phyloP scores from a whole-genome alignment of 2,888 invertebrate genomes.

The Scotopteryx bipunctaria region DNA sequence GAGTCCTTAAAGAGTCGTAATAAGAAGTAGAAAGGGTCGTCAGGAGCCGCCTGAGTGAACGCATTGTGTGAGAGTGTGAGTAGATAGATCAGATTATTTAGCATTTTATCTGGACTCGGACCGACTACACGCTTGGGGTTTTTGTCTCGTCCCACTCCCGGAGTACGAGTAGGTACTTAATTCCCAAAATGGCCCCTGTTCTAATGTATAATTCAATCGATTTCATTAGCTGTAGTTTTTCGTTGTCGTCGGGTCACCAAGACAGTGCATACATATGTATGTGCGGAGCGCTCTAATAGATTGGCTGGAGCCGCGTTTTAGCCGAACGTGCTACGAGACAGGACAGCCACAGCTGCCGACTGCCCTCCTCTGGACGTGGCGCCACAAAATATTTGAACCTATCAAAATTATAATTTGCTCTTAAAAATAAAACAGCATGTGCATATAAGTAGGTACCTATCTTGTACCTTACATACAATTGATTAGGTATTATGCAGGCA shows the following conservation, averaged over 20 bases:
- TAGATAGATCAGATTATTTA: conserved; percentile 9
- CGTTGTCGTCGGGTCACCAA: conserved; percentile 46
- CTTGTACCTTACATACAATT: no score
- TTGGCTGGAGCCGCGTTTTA: conserved; percentile 52
- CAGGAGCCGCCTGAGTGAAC: no score
- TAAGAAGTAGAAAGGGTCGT: no score
- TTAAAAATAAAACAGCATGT: no score
- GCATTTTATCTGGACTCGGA: conserved; percentile 3
- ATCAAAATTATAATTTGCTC: no score
- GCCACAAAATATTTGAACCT: no score
- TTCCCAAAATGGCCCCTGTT: conserved; percentile 62
- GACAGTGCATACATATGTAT: conserved; percentile 73
- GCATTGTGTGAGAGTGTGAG: no score
- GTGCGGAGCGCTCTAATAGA: conserved; percentile 68
- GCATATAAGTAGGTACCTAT: no score
- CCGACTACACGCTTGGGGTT: conserved; percentile 34
- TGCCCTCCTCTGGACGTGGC: no score
- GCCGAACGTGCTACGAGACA: background rate
- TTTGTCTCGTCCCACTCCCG: conserved; percentile 48
- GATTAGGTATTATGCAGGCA: no score
- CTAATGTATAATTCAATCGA: conserved; percentile 78
- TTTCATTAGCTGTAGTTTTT: conserved; percentile 74
- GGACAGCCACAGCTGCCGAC: no score
- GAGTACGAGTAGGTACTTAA: conserved; percentile 28
- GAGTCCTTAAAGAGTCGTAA: no score